These are phyloP conservation scores for Epirrita christyi DNA, from an alignment of 2,888 invertebrate species.

Conservation along the genomic window DNA sequence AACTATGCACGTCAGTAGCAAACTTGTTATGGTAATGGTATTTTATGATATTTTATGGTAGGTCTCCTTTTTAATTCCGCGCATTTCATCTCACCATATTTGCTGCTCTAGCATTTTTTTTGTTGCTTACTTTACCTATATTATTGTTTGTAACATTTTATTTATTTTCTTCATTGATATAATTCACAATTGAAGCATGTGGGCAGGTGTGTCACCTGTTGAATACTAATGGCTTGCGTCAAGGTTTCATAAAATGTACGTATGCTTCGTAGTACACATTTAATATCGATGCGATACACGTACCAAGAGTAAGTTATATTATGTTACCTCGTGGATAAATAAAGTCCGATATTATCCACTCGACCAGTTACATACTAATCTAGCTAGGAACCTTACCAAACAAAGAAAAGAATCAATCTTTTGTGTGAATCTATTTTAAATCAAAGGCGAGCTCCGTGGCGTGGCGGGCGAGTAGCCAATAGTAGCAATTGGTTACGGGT, in stretches of 20 bases:
- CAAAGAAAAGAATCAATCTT: too few relatives aligned
- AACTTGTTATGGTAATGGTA: not conserved
- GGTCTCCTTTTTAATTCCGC: not conserved
- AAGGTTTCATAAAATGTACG: slow-evolving; percentile 20
- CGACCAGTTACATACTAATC: too few relatives aligned
- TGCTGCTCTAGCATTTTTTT: not conserved
- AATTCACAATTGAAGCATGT: slow-evolving; percentile 21
- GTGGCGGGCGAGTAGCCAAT: too few relatives aligned
- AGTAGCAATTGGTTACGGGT: too few relatives aligned
- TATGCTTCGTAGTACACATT: not conserved
- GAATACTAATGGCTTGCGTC: slow-evolving; percentile 28
- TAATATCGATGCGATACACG: slow-evolving; percentile 9
- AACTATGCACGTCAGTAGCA: not conserved
- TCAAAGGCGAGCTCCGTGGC: too few relatives aligned
- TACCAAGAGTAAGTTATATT: slow-evolving; percentile 13
- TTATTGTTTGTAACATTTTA: slow-evolving; percentile 13
- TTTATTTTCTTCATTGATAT: slow-evolving; percentile 12
- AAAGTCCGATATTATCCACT: not conserved
- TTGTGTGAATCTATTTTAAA: too few relatives aligned
- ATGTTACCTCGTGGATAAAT: not conserved
- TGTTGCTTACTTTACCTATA: too few relatives aligned
- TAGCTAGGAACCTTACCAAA: not conserved
- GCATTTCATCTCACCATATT: slow-evolving; percentile 4
- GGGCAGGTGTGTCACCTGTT: slow-evolving; percentile 21
- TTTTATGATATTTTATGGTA: not conserved